phyloP scores from a whole-genome alignment of 2,113 vertebrate genomes.

The Elaphurus davidianus region DNA sequence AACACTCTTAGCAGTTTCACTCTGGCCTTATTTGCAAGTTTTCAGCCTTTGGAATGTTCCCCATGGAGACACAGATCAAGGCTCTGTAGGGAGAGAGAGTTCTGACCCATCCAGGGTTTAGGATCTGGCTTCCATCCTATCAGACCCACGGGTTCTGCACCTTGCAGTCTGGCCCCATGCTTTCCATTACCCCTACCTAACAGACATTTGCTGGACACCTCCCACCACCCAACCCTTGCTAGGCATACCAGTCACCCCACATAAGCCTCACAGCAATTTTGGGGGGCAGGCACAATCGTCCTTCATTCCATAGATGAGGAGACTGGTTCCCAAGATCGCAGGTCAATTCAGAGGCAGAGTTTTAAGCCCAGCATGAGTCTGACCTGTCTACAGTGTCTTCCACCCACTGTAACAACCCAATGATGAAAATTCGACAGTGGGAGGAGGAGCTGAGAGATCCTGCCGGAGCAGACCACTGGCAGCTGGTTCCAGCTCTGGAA shows the following conservation, averaged over 20 bases:
- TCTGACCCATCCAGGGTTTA: neutral
- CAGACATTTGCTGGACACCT: neutral
- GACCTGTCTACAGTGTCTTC: neutral
- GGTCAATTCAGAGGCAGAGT: neutral
- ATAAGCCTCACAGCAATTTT: neutral
- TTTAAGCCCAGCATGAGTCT: neutral
- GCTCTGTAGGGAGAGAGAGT: neutral
- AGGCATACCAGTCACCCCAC: neutral
- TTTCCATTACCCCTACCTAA: neutral
- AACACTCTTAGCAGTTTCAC: neutral
- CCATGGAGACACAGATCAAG: neutral
- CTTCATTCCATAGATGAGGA: neutral
- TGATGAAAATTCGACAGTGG: neutral
- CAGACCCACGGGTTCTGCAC: neutral
- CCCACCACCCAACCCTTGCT: neutral
- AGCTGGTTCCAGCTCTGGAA: neutral
- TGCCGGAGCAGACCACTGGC: rapidly evolving
- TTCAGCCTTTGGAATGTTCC: neutral
- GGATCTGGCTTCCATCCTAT: neutral
- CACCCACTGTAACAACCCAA: neutral
- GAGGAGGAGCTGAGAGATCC: neutral
- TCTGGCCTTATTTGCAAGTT: neutral
- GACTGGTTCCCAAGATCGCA: neutral
- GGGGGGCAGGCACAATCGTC: no score
- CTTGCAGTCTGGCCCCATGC: neutral